These are phyloP conservation scores for Cirrhinus molitorella DNA, from an alignment of 2,797 vertebrate genomes.

Conservation along the genomic window DNA sequence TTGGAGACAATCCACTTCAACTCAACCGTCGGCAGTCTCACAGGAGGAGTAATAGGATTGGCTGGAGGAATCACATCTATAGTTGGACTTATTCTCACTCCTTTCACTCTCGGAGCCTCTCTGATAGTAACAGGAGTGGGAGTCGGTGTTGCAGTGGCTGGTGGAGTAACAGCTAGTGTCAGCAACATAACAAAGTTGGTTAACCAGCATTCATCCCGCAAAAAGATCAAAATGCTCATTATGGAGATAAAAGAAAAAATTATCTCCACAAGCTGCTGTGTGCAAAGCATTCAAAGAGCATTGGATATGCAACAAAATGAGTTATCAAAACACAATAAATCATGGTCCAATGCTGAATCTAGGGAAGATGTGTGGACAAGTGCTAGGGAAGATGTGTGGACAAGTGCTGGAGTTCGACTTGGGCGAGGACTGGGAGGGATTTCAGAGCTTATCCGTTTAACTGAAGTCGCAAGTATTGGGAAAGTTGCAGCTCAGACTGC, in stretches of 20 bases:
- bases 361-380: too few species aligned
- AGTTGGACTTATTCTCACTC: slow-evolving; percentile 73
- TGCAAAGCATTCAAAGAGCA: slow-evolving; percentile 65
- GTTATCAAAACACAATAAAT: too few species aligned
- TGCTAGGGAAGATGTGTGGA: too few species aligned
- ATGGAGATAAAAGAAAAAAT: slow-evolving; percentile 74
- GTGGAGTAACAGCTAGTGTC: slow-evolving; percentile 73
- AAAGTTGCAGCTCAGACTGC: slow-evolving; percentile 68
- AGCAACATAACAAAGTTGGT: slow-evolving; percentile 75
- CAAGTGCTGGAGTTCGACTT: too few species aligned
- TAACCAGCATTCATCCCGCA: slow-evolving; percentile 72
- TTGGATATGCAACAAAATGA: too few species aligned
- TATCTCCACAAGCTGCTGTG: slow-evolving; percentile 67
- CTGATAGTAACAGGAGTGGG: slow-evolving; percentile 76
- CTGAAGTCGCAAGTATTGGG: background rate
- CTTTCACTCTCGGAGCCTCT: slow-evolving; percentile 74
- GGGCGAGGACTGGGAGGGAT: too few species aligned
- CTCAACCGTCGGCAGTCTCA: slow-evolving; percentile 53
- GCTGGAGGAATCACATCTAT: slow-evolving; percentile 74
- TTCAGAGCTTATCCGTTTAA: too few species aligned
- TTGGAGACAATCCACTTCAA: slow-evolving; percentile 53
- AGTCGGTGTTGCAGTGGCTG: slow-evolving; percentile 70
- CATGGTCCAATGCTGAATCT: too few species aligned
- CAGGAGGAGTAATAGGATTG: slow-evolving; percentile 74
- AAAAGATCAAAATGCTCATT: slow-evolving; percentile 72